Evolutionary conservation across 1,140 invertebrate genomes (phyloP).

Genomic region (Holcopasites calliopsidis): DNA sequence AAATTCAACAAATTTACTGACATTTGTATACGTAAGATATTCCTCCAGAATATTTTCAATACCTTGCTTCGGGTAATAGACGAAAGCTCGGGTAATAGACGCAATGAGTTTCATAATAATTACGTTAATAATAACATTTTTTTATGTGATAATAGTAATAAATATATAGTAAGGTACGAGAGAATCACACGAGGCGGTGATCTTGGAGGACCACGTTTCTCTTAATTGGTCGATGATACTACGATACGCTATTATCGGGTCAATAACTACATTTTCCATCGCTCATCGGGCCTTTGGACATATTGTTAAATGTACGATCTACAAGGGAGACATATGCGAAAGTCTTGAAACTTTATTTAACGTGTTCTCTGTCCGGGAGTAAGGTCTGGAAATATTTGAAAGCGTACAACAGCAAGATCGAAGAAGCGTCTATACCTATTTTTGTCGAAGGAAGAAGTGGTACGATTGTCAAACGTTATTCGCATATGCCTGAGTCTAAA

Average conservation of each 20-base stretch:
- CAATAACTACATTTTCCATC: constrained; percentile 12
- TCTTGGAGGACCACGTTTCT: constrained; percentile 40
- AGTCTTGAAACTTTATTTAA: not conserved
- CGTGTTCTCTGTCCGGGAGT: too few species aligned
- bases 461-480: constrained; percentile 18
- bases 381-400: not conserved
- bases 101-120: constrained; percentile 15
- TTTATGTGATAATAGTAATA: constrained; percentile 39
- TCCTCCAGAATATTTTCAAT: constrained; percentile 23
- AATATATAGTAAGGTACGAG: constrained; percentile 67
- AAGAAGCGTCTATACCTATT: not conserved
- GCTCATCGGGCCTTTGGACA: not conserved
- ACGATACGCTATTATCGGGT: constrained; percentile 13
- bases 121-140: constrained; percentile 38
- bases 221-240: constrained; percentile 58
- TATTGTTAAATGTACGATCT: not conserved
- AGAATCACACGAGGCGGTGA: constrained; percentile 67
- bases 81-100: too few species aligned
- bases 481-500: constrained; percentile 1
- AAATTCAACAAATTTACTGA: constrained; percentile 41
- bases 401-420: not conserved
- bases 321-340: constrained; percentile 17
- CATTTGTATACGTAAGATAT: constrained; percentile 21
- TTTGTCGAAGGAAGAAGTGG: not conserved
- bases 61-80: constrained; percentile 9